A percentile compares a stretch with the other conserved stretches of the same genome.
These are phyloP conservation scores for Tonatia bakeri DNA, from an alignment of 2,113 vertebrate species.

Conservation along the genomic window DNA sequence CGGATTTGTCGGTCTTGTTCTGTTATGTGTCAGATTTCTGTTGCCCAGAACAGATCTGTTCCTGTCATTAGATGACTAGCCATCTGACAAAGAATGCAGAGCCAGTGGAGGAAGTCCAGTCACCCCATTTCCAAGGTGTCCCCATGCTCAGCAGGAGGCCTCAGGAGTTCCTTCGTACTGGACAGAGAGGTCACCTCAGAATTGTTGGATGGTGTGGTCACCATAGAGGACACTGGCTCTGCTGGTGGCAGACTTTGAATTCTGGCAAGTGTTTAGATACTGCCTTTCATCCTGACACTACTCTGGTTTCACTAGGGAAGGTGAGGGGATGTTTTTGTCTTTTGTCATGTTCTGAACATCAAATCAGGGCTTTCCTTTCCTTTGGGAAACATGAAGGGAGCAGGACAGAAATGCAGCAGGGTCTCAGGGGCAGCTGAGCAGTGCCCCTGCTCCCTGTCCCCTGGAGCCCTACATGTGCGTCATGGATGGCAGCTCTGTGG, in stretches of 20 bases:
- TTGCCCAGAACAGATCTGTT: constrained; percentile 52
- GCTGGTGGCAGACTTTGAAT: neutral
- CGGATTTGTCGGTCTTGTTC: neutral
- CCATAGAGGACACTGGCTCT: neutral
- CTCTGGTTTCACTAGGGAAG: neutral
- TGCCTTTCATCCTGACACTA: constrained; percentile 19
- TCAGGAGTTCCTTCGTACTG: neutral
- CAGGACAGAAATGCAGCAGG: neutral
- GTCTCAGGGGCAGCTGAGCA: neutral
- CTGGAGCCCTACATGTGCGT: neutral
- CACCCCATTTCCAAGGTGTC: neutral
- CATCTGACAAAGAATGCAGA: neutral
- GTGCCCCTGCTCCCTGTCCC: neutral
- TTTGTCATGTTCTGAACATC: constrained; percentile 15
- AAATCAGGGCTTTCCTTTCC: constrained; percentile 13
- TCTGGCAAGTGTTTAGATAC: neutral
- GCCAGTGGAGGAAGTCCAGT: neutral
- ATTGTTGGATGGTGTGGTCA: neutral
- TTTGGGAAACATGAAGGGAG: constrained; percentile 4
- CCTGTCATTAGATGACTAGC: constrained; percentile 21
- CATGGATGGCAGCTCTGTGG: neutral
- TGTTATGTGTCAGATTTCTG: constrained; percentile 39
- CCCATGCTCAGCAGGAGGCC: neutral
- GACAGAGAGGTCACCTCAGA: neutral
- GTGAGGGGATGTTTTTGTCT: neutral